A percentile compares a stretch with the other conserved stretches of the same genome.
These are phyloP conservation scores for Onthophagus sagittarius DNA, from an alignment of 2,888 invertebrate species.

Conservation along the genomic window DNA sequence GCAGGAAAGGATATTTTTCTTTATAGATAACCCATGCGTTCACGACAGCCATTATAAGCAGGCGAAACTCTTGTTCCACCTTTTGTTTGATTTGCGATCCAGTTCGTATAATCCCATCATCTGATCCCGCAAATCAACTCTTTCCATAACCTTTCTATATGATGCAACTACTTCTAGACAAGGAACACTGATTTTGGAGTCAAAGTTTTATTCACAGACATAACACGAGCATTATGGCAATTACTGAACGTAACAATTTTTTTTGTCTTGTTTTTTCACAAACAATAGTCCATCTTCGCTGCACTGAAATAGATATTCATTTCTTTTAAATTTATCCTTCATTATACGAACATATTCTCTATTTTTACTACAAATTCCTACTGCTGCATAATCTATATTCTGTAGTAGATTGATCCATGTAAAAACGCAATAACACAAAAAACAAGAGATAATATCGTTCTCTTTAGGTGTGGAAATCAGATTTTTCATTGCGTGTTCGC, in stretches of 20 bases:
- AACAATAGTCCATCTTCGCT: slow-evolving; percentile 27
- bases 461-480: slow-evolving; percentile 25
- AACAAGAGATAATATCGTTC: slow-evolving; percentile 14
- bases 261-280: slow-evolving; percentile 35
- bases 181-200: no score
- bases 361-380: slow-evolving; percentile 26
- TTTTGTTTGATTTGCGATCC: slow-evolving; percentile 20
- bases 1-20: slow-evolving; percentile 10
- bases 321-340: slow-evolving; percentile 9
- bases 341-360: slow-evolving; percentile 5
- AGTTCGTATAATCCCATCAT: slow-evolving; percentile 8
- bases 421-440: slow-evolving; percentile 16
- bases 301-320: slow-evolving; percentile 27
- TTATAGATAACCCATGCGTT: no score
- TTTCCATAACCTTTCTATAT: slow-evolving; percentile 17
- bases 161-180: slow-evolving; percentile 13
- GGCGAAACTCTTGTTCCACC: no score
- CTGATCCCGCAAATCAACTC: slow-evolving; percentile 7
- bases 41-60: no score
- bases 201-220: slow-evolving; percentile 16
- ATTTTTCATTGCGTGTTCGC: slow-evolving; percentile 28
- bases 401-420: slow-evolving; percentile 26
- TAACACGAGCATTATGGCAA: slow-evolving; percentile 30
- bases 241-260: slow-evolving; percentile 35
- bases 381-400: slow-evolving; percentile 24